Evolutionary conservation across 2,888 invertebrate species (phyloP).

Genomic region (Caenorhabditis zanzibari): DNA sequence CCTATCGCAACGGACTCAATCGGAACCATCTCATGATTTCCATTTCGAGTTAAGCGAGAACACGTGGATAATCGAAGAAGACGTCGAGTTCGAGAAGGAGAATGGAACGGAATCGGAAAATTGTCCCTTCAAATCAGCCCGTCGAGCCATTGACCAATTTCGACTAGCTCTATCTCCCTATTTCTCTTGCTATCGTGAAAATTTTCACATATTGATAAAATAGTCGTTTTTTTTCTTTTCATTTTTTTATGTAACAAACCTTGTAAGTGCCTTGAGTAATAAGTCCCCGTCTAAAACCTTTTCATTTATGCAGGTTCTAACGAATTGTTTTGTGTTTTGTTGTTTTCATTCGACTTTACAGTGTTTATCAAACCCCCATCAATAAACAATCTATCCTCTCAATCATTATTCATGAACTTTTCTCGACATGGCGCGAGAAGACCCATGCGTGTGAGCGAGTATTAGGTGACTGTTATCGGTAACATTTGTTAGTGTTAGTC

Average conservation of each 20-base stretch:
- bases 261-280: slow-evolving; percentile 55
- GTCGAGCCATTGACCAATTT: slow-evolving; percentile 48
- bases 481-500: slow-evolving; percentile 56
- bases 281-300: slow-evolving; percentile 30
- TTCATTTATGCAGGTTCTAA: slow-evolving; percentile 40
- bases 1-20: slow-evolving; percentile 21
- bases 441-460: slow-evolving; percentile 28
- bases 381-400: slow-evolving; percentile 3
- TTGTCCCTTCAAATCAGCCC: slow-evolving; percentile 44
- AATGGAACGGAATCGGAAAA: slow-evolving; percentile 23
- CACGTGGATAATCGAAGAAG: slow-evolving; percentile 46
- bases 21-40: background rate
- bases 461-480: slow-evolving; percentile 45
- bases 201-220: slow-evolving; percentile 55
- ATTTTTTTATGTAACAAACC: slow-evolving; percentile 12
- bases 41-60: slow-evolving; percentile 14
- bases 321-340: slow-evolving; percentile 20
- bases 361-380: background rate
- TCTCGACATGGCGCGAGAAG: slow-evolving; percentile 17
- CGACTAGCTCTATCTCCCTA: slow-evolving; percentile 36
- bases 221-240: background rate
- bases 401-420: slow-evolving; percentile 22
- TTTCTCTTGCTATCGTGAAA: slow-evolving; percentile 50
- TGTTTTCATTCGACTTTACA: background rate
- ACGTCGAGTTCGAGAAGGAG: slow-evolving; percentile 51